These are phyloP conservation scores for Epinephelus cyanopodus DNA, from an alignment of 2,113 vertebrate genomes.

Conservation along the genomic window DNA sequence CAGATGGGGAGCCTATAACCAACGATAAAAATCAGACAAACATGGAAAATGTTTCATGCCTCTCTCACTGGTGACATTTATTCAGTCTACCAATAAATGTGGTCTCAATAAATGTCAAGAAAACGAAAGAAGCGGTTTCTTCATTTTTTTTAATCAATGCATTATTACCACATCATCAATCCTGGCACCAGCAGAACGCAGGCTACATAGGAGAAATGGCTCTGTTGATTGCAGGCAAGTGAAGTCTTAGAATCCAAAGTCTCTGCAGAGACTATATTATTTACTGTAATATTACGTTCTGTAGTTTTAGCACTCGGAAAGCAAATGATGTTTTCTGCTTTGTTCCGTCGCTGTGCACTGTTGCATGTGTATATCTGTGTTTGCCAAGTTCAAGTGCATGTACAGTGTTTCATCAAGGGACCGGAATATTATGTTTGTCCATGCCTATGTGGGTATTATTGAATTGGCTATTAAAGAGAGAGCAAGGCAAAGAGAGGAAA, in stretches of 20 bases:
- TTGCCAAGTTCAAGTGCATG: not conserved
- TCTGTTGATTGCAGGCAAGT: not conserved
- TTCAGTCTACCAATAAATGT: constrained; percentile 37
- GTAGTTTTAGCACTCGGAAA: constrained; percentile 5
- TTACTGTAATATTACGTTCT: not conserved
- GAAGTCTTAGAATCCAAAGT: not conserved
- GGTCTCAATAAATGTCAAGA: constrained; percentile 35
- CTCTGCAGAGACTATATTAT: not conserved
- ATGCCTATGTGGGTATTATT: constrained; percentile 14
- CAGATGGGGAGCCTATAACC: not conserved
- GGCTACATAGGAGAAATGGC: not conserved
- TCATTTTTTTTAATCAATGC: constrained; percentile 36
- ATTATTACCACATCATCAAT: constrained; percentile 5
- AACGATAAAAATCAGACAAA: not conserved
- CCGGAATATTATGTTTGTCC: constrained; percentile 13
- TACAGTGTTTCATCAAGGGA: constrained; percentile 16
- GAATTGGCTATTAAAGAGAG: constrained; percentile 29
- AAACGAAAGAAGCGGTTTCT: constrained; percentile 21
- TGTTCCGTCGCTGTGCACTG: not conserved
- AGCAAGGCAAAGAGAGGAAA: not conserved
- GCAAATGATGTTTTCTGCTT: constrained; percentile 13
- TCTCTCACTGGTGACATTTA: constrained; percentile 40
- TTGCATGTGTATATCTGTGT: constrained; percentile 4
- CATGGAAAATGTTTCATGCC: not conserved
- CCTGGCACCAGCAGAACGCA: not conserved